Evolutionary conservation across 2,113 vertebrate species (phyloP), one percentile per base, ranked within the genome.

Genomic region (Benitochromis conjunctus): DNA sequence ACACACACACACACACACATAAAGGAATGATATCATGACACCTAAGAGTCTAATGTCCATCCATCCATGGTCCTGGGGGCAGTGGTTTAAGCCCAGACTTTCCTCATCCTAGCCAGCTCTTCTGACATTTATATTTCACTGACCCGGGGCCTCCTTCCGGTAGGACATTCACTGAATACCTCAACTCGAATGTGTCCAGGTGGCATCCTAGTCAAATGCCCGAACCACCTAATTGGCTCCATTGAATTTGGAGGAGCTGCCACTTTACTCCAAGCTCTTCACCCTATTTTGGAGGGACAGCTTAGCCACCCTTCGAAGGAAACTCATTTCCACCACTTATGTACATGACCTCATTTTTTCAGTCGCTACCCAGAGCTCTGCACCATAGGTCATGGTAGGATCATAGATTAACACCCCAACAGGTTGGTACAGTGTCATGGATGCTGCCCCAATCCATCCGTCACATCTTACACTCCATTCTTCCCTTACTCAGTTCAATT

Each of bases 401-500:
- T 60, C 57, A 34, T 62, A 11, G 58, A 36, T 38, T n/a, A n/a
- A n/a, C n/a, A 26, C 26, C 26, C 26, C 34, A 34, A 34, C 34
- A 34, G 34, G 7, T 7, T 7, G 34, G 34, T 34, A 34, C 34
- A 4, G 34, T 34, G 7, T 7, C 34, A 34, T 7, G 34, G 18
- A 64, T 64, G 60, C 34, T 38, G 19, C 38, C 34, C 60, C 10
- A 64, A 38, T 64, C 60, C 2, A 0, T 64, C 60, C 38, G 60
- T 64, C 19, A 64, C 38, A 64, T 64, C 3, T 60, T 2, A 60
- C 57, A 60, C 18, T 8, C 5, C 29, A 60, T 29, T 60, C 57
- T 60, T 60, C 29, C 29, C 57, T 34, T 34, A 34, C 29, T 60
- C 29, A 34, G 0, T 60, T 60, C 0, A 38, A 0, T 64, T 3